Evolutionary conservation across 2,888 invertebrate species (phyloP), one percentile per base, ranked within the genome.

Genomic region (Saturnia pavonia): DNA sequence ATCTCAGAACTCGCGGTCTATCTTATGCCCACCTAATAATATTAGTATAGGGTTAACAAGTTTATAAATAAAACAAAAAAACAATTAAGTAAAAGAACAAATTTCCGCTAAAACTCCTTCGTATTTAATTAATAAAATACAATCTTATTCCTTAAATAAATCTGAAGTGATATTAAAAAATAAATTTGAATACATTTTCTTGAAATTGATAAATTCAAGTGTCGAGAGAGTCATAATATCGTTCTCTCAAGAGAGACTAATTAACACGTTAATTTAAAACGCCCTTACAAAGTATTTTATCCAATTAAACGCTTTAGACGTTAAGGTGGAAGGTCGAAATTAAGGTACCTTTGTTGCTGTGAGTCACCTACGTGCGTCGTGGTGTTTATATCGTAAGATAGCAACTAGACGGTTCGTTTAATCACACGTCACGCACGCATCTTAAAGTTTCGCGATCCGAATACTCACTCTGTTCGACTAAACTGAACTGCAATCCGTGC

Each of bases 281-380:
- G 57, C 16, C 27, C 25, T 60, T 60, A 25, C 3, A 60, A 12
- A 25, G 27, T 27, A 27, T 25, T 60, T 60, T 60, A 60, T 60
- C 25, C 25, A 60, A 60, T 60, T 60, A 60, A 25, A 14, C 57
- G 57, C 57, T 60, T 60, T 14, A 25, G 57, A 60, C 22, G 22
- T 54, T 22, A 9, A 22, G 54, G 22, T 54, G 57, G 27, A 60
- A 60, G 25, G 57, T 60, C 27, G 57, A 60, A 60, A 60, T 60
- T 27, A 60, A 25, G 57, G 57, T 60, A 60, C 57, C 57, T 60
- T 60, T 60, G 57, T 60, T 60, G 14, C 57, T 60, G 11, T 27
- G 14, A 14, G 14, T 27, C 6, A 14, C 27, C 14, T 27, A 60
- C 16, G 25, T 25, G 14, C 57, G 4, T 25, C 12, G 25, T 12